Base-by-base conservation (phyloP, 2,797 vertebrate genomes). In the Urocyon cinereoargenteus region DNA sequence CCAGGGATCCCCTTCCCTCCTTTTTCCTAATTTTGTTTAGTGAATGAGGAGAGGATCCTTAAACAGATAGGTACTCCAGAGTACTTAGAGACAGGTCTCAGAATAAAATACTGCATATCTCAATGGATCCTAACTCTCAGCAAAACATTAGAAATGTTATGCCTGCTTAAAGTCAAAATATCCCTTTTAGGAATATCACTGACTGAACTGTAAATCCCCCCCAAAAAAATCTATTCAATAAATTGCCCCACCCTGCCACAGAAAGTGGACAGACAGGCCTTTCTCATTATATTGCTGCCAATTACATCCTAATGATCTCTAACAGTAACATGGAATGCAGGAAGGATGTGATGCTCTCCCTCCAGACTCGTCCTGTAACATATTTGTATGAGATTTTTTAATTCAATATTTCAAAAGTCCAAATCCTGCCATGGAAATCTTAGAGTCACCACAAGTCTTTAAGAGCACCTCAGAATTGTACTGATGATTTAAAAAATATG, bases 381-480 rank as follows among this genome's bases (percentile, higher is more conserved):
- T 24, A 13, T 26, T 49, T 91, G 49, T 34, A 51, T 3, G 14
- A 1, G 11, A 19, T 15, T 91, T 88, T 68, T 49, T 34, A 78
- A 82, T 16, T 91, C 21, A 70, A 5, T 77, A 91, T 92, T 89
- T 85, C 59, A 66, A 90, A 93, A 95, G 79, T n/a, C 55, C 53
- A 94, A 86, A 90, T 89, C 94, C 45, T 70, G 36, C 40, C 61
- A 70, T 78, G 86, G 81, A 92, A 89, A 90, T 53, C 79, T 93
- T 68, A 85, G 34, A 64, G 12, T n/a, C 36, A 83, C 84, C 84
- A 68, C 6, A 72, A 82, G 51, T 11, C 34, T 88, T 90, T 36
- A 78, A 72, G 6, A 87, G 8, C 53, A 95, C 59, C 90, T 89
- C 61, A 62, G 78, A 83, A 96, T 72, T 40, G 8, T 49, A 72